Evolutionary conservation across 1,140 invertebrate genomes (phyloP), one percentile per base, ranked within the genome.

Genomic region (Drosophila santomea): DNA sequence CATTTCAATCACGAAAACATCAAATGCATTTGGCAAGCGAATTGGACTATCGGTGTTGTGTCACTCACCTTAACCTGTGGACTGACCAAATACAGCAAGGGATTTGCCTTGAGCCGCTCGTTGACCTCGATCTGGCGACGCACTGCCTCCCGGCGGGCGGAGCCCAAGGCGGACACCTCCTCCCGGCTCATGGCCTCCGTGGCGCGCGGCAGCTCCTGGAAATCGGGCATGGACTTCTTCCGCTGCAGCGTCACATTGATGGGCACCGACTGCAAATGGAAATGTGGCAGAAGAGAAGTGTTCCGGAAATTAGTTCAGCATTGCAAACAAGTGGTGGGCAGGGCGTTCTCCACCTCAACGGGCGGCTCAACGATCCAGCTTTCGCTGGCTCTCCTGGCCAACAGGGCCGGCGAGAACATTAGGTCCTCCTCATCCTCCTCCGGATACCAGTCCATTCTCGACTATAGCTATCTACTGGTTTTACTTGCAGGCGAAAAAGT

Each of bases 151-250:
- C 99, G 95, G 59, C 98, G 95, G 69, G 97, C 96, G 58, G 97
- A 98, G 78, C 98, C 98, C 77, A 99, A 94, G 14, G 96, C 95
- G 54, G 98, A 98, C 6, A 98, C 98, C 93, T 99, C 98, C 93
- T 99, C 98, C 57, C 98, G 95, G 12, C 97, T 96, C 95, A 99
- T 97, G 39, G 96, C 94, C 61, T 95, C 95, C 5, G 95, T 95
- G 63, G 95, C 94, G 59, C 94, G 94, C 25, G 96, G 96, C 91
- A 97, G 94, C 57, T 95, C 95, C 68, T 96, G 97, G 89, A 96
- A 97, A 93, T 99, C 98, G 17, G 98, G 98, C 93, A 99, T 94
- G 83, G 98, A 97, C 94, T 98, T 98, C 94, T 99, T 98, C 80
- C 97, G 94, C 94, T 97, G 96, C 80, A 97, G 93, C 80, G 95